These are phyloP conservation scores for Saguinus imperator DNA, from an alignment of 2,113 vertebrate genomes.

Conservation along the genomic window DNA sequence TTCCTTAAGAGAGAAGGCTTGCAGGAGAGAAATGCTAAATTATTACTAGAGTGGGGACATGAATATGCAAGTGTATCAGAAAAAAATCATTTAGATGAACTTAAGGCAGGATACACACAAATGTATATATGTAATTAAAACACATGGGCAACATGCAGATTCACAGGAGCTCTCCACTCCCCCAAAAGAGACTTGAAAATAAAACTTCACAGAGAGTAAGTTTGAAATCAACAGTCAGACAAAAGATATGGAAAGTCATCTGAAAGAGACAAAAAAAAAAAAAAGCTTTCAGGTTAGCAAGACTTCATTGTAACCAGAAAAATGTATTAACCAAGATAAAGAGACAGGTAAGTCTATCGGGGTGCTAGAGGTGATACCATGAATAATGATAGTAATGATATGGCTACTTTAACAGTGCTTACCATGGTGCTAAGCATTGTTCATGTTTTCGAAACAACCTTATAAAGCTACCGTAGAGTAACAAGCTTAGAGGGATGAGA, in stretches of 20 bases:
- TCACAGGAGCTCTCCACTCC: neutral
- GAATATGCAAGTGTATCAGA: slow-evolving; percentile 11
- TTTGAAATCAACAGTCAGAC: slow-evolving; percentile 22
- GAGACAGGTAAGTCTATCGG: neutral
- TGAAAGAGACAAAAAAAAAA: neutral
- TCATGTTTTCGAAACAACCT: neutral
- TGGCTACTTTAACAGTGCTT: neutral
- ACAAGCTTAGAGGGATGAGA: neutral
- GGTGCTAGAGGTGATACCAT: neutral
- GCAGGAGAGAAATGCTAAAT: slow-evolving; percentile 25
- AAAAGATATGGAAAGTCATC: neutral
- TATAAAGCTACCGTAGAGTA: neutral
- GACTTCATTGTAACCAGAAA: neutral
- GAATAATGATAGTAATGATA: neutral
- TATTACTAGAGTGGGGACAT: neutral
- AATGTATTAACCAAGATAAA: neutral
- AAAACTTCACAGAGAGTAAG: neutral
- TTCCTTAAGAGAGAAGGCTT: slow-evolving; percentile 32
- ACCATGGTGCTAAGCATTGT: neutral
- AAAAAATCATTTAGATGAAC: neutral
- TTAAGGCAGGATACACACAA: neutral
- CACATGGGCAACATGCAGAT: neutral
- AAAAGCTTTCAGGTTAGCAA: neutral
- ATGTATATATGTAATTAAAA: neutral
- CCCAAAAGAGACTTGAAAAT: neutral